phyloP scores from a whole-genome alignment of 1,140 invertebrate genomes.

The Papilio glaucus region DNA sequence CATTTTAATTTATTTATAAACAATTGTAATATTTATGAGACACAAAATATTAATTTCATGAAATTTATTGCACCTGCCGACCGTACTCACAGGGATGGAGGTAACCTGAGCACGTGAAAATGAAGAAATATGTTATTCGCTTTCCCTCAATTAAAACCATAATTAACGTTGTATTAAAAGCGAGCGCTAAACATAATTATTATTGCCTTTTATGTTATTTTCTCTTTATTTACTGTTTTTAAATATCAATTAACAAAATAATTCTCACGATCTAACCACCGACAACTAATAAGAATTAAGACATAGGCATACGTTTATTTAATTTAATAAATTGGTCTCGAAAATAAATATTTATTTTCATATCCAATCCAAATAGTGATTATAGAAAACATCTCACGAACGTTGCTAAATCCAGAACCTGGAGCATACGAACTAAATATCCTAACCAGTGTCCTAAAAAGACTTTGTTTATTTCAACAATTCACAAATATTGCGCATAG shows the following conservation, averaged over 20 bases:
- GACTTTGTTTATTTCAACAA: too few species aligned
- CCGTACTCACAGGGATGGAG: slow-evolving; percentile 44
- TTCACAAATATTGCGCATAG: too few species aligned
- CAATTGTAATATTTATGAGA: background rate
- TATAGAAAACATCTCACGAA: too few species aligned
- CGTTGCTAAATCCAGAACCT: too few species aligned
- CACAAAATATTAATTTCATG: slow-evolving; percentile 27
- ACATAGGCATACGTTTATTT: too few species aligned
- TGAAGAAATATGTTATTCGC: slow-evolving; percentile 73
- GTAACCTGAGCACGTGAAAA: slow-evolving; percentile 54
- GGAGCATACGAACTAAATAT: too few species aligned
- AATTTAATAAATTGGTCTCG: too few species aligned
- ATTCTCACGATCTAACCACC: too few species aligned
- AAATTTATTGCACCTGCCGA: slow-evolving; percentile 39
- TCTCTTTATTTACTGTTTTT: slow-evolving; percentile 29
- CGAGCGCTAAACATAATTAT: slow-evolving; percentile 73
- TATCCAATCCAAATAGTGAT: too few species aligned
- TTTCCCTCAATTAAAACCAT: slow-evolving; percentile 76
- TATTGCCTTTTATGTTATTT: slow-evolving; percentile 55
- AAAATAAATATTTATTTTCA: too few species aligned
- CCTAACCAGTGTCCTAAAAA: too few species aligned
- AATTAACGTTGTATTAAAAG: slow-evolving; percentile 77
- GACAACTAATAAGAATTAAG: too few species aligned
- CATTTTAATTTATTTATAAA: background rate
- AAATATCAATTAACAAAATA: background rate